Base-by-base conservation (phyloP, 2,113 vertebrate species). In the Illadopsis cleaveri region DNA sequence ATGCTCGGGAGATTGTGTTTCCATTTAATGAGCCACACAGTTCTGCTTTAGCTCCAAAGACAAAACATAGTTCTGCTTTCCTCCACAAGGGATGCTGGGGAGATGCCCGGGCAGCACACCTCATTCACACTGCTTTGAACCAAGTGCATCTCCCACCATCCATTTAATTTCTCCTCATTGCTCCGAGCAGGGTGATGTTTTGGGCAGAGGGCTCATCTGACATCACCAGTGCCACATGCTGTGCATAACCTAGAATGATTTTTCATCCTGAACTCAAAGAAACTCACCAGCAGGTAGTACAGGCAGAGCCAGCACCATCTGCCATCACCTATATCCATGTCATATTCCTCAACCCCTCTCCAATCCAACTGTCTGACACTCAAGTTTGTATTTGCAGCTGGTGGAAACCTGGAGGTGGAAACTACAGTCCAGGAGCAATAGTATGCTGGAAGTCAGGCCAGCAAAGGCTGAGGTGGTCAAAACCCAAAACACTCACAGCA, bases 81-180 rank as follows among this genome's bases (percentile, higher is more conserved):
- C 60, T 2, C 24, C n/a, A 38, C 10, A 22, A 60, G 48, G 0
- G 0, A 22, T 0, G 6, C 60, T 0, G 0, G 47, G 40, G 53
- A 31, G n/a, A 1, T 5, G 4, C 48, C 57, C 1, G 21, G 61
- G 64, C 56, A 50, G 35, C 50, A 11, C 1, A 1, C 45, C 62
- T 30, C 5, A 2, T 33, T 77, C 48, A 16, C 23, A 10, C 25
- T 50, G 20, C 3, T 22, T 8, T 5, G 17, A 79, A 31, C 38
- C 13, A n/a, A 31, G 27, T 2, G 30, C 61, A 9, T 62, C 51
- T 60, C 57, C 89, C 71, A 45, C 37, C 33, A 56, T 53, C 37
- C 53, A 5, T 28, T 35, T 12, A 44, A 21, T n/a, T 21, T 5
- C 37, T 48, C 62, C 50, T 71, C 1, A 0, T 33, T 51, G 30